Conservation (phyloP, 2,888 invertebrate genomes). For the Patella pellucida region DNA sequence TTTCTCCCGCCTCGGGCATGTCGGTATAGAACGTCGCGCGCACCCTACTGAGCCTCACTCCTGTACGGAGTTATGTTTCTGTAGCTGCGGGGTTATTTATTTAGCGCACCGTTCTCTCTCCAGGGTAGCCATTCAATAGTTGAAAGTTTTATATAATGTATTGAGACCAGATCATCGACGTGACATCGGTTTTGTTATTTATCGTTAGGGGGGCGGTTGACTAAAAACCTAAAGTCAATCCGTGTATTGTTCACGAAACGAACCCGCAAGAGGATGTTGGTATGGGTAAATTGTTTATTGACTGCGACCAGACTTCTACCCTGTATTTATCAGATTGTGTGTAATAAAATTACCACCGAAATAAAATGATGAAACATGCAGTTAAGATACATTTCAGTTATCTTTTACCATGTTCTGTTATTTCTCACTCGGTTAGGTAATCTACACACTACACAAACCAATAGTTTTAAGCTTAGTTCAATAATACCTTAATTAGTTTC, state of each 20-base stretch:
- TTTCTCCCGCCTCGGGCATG: neutral
- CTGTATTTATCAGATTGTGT: too few relatives aligned
- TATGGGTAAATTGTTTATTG: too few relatives aligned
- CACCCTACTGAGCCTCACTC: conserved; percentile 4
- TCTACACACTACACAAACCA: too few relatives aligned
- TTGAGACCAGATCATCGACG: neutral
- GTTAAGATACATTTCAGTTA: too few relatives aligned
- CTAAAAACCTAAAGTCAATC: conserved; percentile 1
- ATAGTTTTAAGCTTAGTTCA: too few relatives aligned
- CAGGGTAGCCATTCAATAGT: neutral
- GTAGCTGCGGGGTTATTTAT: neutral
- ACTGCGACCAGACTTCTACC: too few relatives aligned
- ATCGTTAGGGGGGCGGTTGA: conserved; percentile 1
- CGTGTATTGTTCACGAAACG: neutral
- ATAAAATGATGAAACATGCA: too few relatives aligned
- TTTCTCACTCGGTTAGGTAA: too few relatives aligned
- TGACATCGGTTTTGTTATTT: conserved; percentile 9
- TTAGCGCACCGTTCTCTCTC: neutral
- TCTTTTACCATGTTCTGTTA: too few relatives aligned
- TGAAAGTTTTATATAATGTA: neutral
- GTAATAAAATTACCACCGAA: too few relatives aligned
- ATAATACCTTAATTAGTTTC: too few relatives aligned
- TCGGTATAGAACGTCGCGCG: neutral
- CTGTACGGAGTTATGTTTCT: conserved; percentile 4
- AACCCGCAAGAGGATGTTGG: neutral